phyloP scores from a whole-genome alignment of 2,888 invertebrate genomes.

The Tiphia femorata region DNA sequence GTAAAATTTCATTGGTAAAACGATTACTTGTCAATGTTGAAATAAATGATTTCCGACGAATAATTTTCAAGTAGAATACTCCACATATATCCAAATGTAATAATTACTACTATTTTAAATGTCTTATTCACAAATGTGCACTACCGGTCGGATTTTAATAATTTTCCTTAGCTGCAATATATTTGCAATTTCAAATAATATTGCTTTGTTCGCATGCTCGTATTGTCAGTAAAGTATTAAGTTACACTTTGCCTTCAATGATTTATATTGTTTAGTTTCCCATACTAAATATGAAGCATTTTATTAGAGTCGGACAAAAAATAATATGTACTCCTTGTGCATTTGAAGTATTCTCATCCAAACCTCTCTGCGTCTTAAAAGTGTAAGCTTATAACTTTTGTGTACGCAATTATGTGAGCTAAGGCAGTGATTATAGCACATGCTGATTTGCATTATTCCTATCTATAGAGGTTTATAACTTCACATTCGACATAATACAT shows the following conservation, averaged over 20 bases:
- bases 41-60: too few species aligned
- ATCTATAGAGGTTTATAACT: constrained; percentile 18
- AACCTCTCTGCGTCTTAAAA: not conserved
- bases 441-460: constrained; percentile 23
- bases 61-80: too few species aligned
- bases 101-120: too few species aligned
- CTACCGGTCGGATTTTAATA: too few species aligned
- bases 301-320: not conserved
- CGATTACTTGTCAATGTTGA: too few species aligned
- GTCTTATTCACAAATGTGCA: too few species aligned
- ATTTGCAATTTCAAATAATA: too few species aligned
- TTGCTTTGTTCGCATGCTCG: constrained; percentile 1
- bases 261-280: not conserved
- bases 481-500: constrained; percentile 15
- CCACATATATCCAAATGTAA: too few species aligned
- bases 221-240: constrained; percentile 16
- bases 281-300: too few species aligned
- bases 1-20: too few species aligned
- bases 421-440: constrained; percentile 50
- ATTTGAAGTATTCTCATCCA: not conserved
- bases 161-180: too few species aligned
- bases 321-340: not conserved
- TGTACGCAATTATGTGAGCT: constrained; percentile 31
- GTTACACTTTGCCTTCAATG: constrained; percentile 9
- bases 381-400: not conserved